These are phyloP conservation scores for Pseudococcus jackbeardsleyi DNA, from an alignment of 2,888 invertebrate genomes.

Conservation along the genomic window DNA sequence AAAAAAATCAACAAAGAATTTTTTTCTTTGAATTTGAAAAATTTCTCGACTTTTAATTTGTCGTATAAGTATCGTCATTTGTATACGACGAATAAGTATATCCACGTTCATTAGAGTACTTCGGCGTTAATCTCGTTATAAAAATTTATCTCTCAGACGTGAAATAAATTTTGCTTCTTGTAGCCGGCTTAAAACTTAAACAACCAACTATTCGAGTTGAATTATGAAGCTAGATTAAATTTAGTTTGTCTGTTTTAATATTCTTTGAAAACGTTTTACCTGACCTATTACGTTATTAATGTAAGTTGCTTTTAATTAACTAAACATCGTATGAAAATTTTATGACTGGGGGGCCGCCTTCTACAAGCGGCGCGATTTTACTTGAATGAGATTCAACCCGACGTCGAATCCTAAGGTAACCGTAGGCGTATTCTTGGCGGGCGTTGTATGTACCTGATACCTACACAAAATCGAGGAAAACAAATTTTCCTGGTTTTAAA, in stretches of 20 bases:
- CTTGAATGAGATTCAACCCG: slow-evolving; percentile 14
- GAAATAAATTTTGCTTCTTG: slow-evolving; percentile 36
- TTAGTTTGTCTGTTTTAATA: slow-evolving; percentile 56
- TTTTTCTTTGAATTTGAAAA: slow-evolving; percentile 2
- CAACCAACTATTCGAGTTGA: slow-evolving; percentile 22
- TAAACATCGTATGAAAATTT: slow-evolving; percentile 46
- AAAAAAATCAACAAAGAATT: neutral
- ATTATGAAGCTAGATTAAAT: slow-evolving; percentile 55
- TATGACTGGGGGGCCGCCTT: slow-evolving; percentile 1
- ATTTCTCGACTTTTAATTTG: slow-evolving; percentile 8
- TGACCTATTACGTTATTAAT: slow-evolving; percentile 50
- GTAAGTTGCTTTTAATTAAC: slow-evolving; percentile 50
- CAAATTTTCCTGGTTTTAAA: neutral
- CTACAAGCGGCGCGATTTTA: neutral
- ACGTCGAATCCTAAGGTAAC: neutral
- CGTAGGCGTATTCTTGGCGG: neutral
- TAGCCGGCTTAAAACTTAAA: slow-evolving; percentile 38
- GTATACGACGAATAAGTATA: neutral
- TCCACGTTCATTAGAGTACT: slow-evolving; percentile 4
- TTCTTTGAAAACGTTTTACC: slow-evolving; percentile 47
- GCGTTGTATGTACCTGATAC: neutral
- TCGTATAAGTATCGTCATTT: neutral
- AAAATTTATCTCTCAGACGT: slow-evolving; percentile 41
- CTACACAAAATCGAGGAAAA: neutral
- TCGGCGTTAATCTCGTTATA: slow-evolving; percentile 23